Conservation (phyloP, 1,140 invertebrate genomes). For the Conus ventricosus region DNA sequence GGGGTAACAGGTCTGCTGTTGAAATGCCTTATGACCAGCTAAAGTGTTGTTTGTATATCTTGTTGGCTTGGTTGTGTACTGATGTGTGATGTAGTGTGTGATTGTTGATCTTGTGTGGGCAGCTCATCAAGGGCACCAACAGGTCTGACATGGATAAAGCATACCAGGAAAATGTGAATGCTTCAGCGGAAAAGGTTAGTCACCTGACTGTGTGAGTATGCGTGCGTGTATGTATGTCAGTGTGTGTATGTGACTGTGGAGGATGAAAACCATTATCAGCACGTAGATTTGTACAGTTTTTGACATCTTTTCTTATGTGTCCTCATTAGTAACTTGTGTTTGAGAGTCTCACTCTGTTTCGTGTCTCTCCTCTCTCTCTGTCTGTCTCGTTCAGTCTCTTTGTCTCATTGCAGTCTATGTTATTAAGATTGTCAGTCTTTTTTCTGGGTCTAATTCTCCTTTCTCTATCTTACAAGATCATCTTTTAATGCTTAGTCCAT, state of each 20-base stretch:
- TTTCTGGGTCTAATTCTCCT: no score
- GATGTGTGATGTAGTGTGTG: not conserved
- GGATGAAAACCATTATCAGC: not conserved
- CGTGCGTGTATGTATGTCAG: not conserved
- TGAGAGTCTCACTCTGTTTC: no score
- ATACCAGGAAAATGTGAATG: slow-evolving; percentile 47
- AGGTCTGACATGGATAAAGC: not conserved
- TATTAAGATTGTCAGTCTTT: no score
- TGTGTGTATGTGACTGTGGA: not conserved
- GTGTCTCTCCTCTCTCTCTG: no score
- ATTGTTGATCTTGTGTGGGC: not conserved
- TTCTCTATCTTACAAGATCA: no score
- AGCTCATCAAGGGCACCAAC: slow-evolving; percentile 49
- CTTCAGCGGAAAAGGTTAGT: slow-evolving; percentile 57
- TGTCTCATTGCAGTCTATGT: no score
- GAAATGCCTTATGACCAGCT: no score
- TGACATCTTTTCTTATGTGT: not conserved
- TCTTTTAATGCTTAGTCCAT: no score
- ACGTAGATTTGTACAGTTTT: not conserved
- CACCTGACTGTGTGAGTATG: not conserved
- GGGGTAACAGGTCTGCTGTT: no score
- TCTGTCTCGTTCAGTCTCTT: no score
- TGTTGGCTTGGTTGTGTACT: not conserved
- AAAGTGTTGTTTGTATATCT: not conserved
- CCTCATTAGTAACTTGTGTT: no score